A percentile compares a stretch with the other conserved stretches of the same genome.
Conservation (phyloP, 2,113 vertebrate species). For the Todiramphus saurophagus region DNA sequence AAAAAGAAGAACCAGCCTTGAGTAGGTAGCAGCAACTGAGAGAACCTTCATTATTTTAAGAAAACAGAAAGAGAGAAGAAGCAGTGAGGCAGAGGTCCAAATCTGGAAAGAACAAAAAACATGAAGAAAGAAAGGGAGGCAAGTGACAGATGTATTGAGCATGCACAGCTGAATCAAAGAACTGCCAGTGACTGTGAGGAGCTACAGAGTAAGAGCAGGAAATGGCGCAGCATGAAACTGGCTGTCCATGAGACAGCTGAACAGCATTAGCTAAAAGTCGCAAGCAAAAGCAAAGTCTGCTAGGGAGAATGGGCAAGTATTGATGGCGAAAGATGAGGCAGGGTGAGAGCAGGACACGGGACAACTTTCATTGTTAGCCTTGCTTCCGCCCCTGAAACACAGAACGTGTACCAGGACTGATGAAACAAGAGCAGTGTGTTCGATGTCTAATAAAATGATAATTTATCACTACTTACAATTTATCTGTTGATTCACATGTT, state of each 20-base stretch:
- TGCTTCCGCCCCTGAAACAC: conserved; percentile 10
- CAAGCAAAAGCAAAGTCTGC: conserved; percentile 48
- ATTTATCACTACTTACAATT: conserved; percentile 72
- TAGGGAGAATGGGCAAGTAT: conserved; percentile 39
- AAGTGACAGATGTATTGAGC: conserved; percentile 58
- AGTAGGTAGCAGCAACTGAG: conserved; percentile 1
- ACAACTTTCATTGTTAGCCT: conserved; percentile 4
- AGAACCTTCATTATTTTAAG: conserved; percentile 41
- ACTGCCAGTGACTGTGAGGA: conserved; percentile 51
- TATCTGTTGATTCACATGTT: conserved; percentile 68
- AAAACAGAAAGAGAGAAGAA: conserved; percentile 27
- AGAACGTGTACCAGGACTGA: background rate
- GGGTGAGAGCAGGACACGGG: conserved; percentile 57
- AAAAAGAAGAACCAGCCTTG: conserved; percentile 8
- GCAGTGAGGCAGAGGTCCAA: conserved; percentile 55
- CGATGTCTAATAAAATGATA: background rate
- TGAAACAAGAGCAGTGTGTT: conserved; percentile 11
- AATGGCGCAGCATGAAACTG: conserved; percentile 56
- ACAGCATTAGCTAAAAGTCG: conserved; percentile 3
- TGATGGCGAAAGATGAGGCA: conserved; percentile 39
- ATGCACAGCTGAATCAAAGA: conserved; percentile 62
- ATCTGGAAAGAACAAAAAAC: conserved; percentile 50
- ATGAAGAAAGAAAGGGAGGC: conserved; percentile 40
- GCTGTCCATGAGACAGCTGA: conserved; percentile 59
- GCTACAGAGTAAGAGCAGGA: conserved; percentile 52